Base-by-base conservation (phyloP, 1,140 invertebrate species). In the Conus ventricosus region DNA sequence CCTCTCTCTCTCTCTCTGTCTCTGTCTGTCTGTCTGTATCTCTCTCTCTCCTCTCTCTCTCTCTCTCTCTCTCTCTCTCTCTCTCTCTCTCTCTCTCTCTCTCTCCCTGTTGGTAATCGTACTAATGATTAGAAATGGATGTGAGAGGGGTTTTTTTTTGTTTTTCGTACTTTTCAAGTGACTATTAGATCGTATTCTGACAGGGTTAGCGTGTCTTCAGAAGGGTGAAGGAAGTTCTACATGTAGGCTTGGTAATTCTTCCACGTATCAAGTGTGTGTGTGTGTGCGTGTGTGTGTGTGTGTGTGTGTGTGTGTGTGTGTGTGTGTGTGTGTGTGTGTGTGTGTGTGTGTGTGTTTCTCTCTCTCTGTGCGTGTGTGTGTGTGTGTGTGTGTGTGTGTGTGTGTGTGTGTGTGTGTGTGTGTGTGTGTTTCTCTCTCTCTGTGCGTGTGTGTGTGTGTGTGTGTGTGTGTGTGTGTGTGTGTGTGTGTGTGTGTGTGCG, bases 271-370 rank as follows among this genome's bases (percentile, higher is more conserved):
- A 39, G 71, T 25, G 71, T 25, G 71, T n/a, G 71, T 75, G 71
- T 75, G 71, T 75, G 71, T 75, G 71, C 23, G 71, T 75, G 71
- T 75, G 71, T 75, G 71, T 75, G 71, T 75, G 71, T 75, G 71
- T 75, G 71, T 75, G 71, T 75, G 71, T 75, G 71, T 75, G 71
- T 75, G 71, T 75, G 71, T 75, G 71, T 75, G 71, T 75, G 71
- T 75, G 71, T 75, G 71, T 75, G 71, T 75, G 71, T 75, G 71
- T 75, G 71, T 75, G 71, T 75, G 71, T 75, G 71, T 75, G 71
- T 75, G 71, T 75, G 71, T 75, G 71, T 75, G 71, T 75, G 71
- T 75, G 71, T 75, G 71, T 25, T 13, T 25, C 13, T 25, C 13
- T 25, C 7, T n/a, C 0, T 25, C 13, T n/a, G 17, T 75, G 71